Evolutionary conservation across 2,113 vertebrate species (phyloP).

Genomic region (Rynchops niger): DNA sequence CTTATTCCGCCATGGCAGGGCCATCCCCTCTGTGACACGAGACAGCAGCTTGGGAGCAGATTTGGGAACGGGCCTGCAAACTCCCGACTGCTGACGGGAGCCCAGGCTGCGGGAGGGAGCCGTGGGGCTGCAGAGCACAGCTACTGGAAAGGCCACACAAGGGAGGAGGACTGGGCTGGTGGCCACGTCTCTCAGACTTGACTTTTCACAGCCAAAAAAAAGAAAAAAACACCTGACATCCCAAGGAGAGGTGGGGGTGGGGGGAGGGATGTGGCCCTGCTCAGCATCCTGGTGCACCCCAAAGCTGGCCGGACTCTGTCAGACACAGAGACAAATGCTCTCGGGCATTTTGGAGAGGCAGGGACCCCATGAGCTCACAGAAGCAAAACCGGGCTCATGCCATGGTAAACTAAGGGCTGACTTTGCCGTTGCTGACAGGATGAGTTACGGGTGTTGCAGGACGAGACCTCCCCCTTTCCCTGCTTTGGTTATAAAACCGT

Average conservation of each 20-base stretch:
- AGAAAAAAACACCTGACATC: neutral
- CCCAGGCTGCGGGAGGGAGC: neutral
- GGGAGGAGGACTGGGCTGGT: neutral
- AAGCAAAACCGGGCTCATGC: neutral
- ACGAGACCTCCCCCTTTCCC: neutral
- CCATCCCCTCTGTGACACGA: neutral
- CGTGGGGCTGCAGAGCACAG: neutral
- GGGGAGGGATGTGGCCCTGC: neutral
- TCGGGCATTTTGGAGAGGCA: neutral
- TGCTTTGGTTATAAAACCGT: neutral
- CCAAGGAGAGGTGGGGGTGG: neutral
- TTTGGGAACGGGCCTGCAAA: neutral
- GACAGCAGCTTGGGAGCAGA: neutral
- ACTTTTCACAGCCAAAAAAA: neutral
- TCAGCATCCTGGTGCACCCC: neutral
- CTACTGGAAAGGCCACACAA: neutral
- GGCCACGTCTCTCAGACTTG: neutral
- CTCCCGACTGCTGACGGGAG: neutral
- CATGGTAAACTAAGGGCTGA: accelerated
- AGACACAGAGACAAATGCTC: neutral
- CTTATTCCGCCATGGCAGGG: neutral
- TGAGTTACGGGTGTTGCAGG: neutral
- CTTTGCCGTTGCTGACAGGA: neutral
- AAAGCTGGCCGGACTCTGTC: neutral
- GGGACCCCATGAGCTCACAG: accelerated